Evolutionary conservation across 2,113 vertebrate species (phyloP), one percentile per base, ranked within the genome.

Genomic region (Pitta sordida): DNA sequence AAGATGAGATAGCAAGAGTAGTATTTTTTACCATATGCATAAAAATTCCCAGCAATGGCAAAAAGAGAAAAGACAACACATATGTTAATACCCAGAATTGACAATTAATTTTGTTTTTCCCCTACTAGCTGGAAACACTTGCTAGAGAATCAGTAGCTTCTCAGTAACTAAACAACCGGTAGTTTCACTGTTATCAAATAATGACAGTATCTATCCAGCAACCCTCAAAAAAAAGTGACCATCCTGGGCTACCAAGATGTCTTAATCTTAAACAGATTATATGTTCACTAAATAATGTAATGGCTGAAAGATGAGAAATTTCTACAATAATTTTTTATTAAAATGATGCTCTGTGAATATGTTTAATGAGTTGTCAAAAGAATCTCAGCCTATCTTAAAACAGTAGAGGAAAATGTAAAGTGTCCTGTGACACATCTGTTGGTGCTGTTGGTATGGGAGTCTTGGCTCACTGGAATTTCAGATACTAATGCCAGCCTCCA

Each of bases 21-120:
- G 46, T 34, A 36, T 43, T 92, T 94, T 87, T 83, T 64, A 76
- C 9, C 12, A 13, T 24, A 32, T 32, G 30, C 58, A 55, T 69
- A 74, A 67, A 76, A 83, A 30, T 55, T 69, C 59, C 15, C 44
- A 71, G 17, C 21, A 36, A 5, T 21, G n/a, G 18, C 44, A 74
- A 83, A 74, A 55, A 90, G 20, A 30, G 62, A 55, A 74, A 90
- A 94, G 23, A 32, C 34, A 93, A 43, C 15, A 58, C 6, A 14
- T 22, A 10, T 37, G 44, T 64, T 73, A 79, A 39, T 7, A 82
- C 3, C 29, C 6, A 29, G 51, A 65, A 64, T 0, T 65, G 55
- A 15, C 51, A 1, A 1, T 2, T 49, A 46, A 13, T 3, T 36
- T 19, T n/a, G n/a, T n/a, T 55, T 59, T n/a, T 2, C 11, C 37